Evolutionary conservation across 2,888 invertebrate species (phyloP).

Genomic region (Embidobia sp.): DNA sequence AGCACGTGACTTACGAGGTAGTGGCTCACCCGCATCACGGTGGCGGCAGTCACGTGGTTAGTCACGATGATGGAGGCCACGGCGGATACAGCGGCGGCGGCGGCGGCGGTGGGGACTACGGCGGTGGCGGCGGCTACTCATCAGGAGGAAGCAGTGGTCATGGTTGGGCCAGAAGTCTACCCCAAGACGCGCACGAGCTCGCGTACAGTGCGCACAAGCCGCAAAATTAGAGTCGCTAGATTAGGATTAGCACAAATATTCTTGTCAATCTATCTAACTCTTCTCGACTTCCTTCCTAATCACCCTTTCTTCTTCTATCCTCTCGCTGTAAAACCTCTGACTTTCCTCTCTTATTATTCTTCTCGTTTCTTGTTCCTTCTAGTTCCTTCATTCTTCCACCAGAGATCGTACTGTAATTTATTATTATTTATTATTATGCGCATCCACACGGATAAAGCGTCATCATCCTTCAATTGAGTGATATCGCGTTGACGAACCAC

Average conservation of each 20-base stretch:
- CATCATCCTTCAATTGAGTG: neutral
- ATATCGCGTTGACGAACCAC: neutral
- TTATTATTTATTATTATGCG: conserved; percentile 20
- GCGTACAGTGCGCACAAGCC: conserved; percentile 88
- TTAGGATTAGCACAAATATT: conserved; percentile 65
- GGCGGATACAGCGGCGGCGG: conserved; percentile 83
- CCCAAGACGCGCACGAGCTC: conserved; percentile 83
- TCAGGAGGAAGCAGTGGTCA: conserved; percentile 79
- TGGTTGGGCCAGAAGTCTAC: conserved; percentile 85
- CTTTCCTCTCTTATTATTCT: conserved; percentile 19
- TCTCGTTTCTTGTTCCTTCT: conserved; percentile 13
- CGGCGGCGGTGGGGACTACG: conserved; percentile 85
- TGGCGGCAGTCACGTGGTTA: conserved; percentile 82
- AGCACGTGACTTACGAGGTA: conserved; percentile 89
- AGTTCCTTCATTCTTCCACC: conserved; percentile 22
- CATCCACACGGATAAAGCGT: neutral
- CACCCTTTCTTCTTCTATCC: conserved; percentile 49
- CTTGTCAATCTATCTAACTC: conserved; percentile 53
- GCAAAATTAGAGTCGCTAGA: conserved; percentile 78
- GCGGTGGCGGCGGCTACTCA: conserved; percentile 83
- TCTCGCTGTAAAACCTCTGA: conserved; percentile 41
- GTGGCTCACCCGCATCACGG: conserved; percentile 88
- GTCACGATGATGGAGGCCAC: conserved; percentile 85
- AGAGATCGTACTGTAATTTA: conserved; percentile 20
- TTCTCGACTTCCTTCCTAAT: conserved; percentile 35